Conservation (phyloP, 2,113 vertebrate genomes). For the Neogobius melanostomus region DNA sequence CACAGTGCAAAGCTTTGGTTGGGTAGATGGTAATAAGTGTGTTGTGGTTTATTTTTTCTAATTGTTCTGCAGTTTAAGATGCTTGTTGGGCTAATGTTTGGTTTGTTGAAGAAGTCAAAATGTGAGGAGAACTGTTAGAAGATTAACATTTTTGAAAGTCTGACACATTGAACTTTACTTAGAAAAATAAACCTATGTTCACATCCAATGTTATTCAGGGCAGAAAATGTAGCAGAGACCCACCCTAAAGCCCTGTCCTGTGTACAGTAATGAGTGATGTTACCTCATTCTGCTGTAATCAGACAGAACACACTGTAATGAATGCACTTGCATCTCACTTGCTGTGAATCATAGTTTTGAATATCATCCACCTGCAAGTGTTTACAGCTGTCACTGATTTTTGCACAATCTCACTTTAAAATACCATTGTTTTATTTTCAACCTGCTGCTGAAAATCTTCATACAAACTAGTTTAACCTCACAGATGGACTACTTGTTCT, state of each 20-base stretch:
- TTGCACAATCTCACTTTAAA: conserved; percentile 63
- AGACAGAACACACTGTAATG: conserved; percentile 54
- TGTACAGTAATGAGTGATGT: conserved; percentile 47
- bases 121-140: conserved; percentile 54
- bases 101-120: conserved; percentile 43
- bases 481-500: conserved; percentile 49
- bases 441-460: conserved; percentile 49
- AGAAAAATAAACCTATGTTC: conserved; percentile 50
- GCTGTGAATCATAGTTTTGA: conserved; percentile 48
- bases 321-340: conserved; percentile 50
- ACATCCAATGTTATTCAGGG: conserved; percentile 62
- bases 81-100: conserved; percentile 57
- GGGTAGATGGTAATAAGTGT: conserved; percentile 73
- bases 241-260: conserved; percentile 58
- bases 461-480: conserved; percentile 35
- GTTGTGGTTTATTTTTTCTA: conserved; percentile 64
- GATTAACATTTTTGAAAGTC: conserved; percentile 45
- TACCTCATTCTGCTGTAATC: conserved; percentile 54
- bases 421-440: conserved; percentile 57
- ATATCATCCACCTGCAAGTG: conserved; percentile 45
- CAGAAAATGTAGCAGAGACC: conserved; percentile 79
- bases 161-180: conserved; percentile 43
- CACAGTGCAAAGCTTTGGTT: conserved; percentile 69
- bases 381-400: conserved; percentile 56
- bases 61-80: conserved; percentile 70